Conservation (phyloP, 2,113 vertebrate genomes). For the Callochromis pleurospilus region DNA sequence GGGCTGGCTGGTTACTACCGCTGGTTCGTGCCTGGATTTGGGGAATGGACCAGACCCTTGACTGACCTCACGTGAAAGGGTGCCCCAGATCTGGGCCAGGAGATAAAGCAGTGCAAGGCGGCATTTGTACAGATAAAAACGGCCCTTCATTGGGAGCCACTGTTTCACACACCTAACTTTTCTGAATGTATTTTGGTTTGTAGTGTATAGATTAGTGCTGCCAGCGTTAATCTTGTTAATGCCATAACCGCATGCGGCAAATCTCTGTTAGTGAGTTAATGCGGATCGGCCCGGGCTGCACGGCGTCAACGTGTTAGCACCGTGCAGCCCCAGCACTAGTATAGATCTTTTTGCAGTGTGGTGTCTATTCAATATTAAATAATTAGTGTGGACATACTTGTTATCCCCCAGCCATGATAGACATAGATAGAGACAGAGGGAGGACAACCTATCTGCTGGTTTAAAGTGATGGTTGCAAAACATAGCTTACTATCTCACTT, state of each 20-base stretch:
- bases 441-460: neutral
- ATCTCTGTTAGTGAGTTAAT: neutral
- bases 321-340: neutral
- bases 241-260: accelerated
- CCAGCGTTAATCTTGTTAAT: neutral
- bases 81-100: neutral
- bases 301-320: neutral
- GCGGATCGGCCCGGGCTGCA: neutral
- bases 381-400: neutral
- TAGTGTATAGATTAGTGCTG: neutral
- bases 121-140: neutral
- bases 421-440: neutral
- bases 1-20: neutral
- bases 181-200: neutral
- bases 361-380: neutral
- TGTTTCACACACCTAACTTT: neutral
- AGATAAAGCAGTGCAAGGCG: neutral
- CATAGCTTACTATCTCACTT: neutral
- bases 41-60: neutral
- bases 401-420: neutral
- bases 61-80: neutral
- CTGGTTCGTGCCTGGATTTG: neutral
- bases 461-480: neutral
- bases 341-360: neutral
- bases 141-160: neutral